Evolutionary conservation across 2,888 invertebrate species (phyloP), one percentile per base, ranked within the genome.

Genomic region (Ischnura elegans): DNA sequence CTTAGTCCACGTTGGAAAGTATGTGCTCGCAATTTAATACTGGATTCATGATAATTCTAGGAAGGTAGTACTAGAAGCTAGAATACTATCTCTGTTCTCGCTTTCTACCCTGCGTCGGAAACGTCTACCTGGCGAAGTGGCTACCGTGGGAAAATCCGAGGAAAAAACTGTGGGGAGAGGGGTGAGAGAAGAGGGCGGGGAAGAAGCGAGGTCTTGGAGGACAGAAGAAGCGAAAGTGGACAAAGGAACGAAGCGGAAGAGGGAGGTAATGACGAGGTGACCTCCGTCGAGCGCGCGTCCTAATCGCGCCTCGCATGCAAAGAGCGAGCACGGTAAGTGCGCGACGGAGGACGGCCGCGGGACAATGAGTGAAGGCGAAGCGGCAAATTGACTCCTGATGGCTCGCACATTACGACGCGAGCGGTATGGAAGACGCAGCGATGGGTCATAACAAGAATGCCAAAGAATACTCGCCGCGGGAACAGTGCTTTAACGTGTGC

Each of bases 371-470:
- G 90, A 25, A 45, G 45, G n/a, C 19, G 66, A 66, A 66, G 90
- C 90, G 90, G 90, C 55, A 90, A 90, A 90, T 90, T 90, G 90
- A 90, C 90, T 90, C 66, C 61, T 90, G 90, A 90, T 90, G 43
- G 66, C 90, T 8, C n/a, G 43, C 36, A 43, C 61, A 66, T 90
- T 66, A 90, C 66, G 86, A 8, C 10, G 45, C 45, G 45, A 86
- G 86, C 21, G 42, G 43, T 19, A 90, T 8, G 66, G 61, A 90
- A 45, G 66, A 46, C 36, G 45, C n/a, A 25, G 45, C 66, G 4
- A 2, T 19, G 55, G 42, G 51, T 55, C 42, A 43, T 13, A 25
- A 13, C 55, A 51, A 6, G 19, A 6, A 51, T 51, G 19, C 51
- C 13, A 2, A 51, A 13, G 61, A 90, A 61, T 43, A n/a, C 10